phyloP scores from a whole-genome alignment of 2,797 vertebrate genomes.

The Lophotriccus pileatus region DNA sequence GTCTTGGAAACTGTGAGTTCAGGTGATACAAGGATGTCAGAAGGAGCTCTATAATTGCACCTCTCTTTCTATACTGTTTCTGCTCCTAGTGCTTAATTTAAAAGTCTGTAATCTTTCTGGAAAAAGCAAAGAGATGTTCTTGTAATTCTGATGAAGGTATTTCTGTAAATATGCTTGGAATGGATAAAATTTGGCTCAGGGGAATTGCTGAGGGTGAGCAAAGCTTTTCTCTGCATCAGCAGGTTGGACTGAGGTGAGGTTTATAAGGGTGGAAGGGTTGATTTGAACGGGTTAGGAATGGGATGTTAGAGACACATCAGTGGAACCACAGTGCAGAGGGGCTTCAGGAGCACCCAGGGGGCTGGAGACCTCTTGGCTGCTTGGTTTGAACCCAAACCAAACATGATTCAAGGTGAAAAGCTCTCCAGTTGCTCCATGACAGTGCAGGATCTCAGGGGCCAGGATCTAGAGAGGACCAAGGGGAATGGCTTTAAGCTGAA shows the following conservation, averaged over 20 bases:
- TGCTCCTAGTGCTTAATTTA: not conserved
- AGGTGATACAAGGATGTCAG: not conserved
- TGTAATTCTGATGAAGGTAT: not conserved
- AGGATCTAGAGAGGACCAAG: not conserved
- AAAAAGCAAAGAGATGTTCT: not conserved
- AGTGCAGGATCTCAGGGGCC: not conserved
- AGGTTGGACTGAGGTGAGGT: not conserved
- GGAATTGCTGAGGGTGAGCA: not conserved
- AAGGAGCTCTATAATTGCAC: not conserved
- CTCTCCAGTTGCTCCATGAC: not conserved
- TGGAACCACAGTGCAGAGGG: not conserved
- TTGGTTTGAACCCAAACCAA: not conserved
- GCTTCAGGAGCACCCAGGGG: not conserved
- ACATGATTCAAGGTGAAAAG: accelerated
- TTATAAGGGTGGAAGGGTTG: not conserved
- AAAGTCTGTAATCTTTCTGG: not conserved
- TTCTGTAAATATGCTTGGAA: not conserved
- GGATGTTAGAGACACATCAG: not conserved
- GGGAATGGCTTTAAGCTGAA: not conserved
- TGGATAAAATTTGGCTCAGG: not conserved
- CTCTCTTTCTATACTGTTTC: not conserved
- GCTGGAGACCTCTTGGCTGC: not conserved
- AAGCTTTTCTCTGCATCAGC: not conserved
- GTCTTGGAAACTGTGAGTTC: not conserved
- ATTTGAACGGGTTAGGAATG: not conserved